phyloP scores from a whole-genome alignment of 2,797 vertebrate species.

The Coluber constrictor region DNA sequence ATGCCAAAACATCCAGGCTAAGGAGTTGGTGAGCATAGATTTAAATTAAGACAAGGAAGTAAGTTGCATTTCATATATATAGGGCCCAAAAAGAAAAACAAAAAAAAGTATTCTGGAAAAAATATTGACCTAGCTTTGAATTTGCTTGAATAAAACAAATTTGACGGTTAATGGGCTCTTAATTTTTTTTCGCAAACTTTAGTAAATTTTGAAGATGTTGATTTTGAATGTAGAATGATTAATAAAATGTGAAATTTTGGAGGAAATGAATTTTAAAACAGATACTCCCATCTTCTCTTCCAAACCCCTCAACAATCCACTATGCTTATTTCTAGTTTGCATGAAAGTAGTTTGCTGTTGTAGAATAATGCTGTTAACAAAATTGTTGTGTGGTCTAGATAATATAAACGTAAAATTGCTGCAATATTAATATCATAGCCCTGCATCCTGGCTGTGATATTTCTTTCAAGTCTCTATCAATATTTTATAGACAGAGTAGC shows the following conservation, averaged over 20 bases:
- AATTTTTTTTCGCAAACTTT: background rate
- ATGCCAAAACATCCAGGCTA: background rate
- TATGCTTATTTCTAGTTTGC: background rate
- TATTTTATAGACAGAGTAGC: background rate
- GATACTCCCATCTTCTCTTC: background rate
- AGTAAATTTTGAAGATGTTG: background rate
- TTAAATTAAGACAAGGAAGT: background rate
- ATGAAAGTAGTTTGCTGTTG: background rate
- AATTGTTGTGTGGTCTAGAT: background rate
- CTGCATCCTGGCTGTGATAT: background rate
- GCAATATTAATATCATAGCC: background rate
- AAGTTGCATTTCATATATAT: background rate
- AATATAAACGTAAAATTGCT: background rate
- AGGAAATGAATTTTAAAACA: background rate
- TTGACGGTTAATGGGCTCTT: background rate
- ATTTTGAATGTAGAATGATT: background rate
- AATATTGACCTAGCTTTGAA: background rate
- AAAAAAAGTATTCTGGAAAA: background rate
- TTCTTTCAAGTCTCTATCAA: background rate
- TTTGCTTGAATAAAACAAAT: background rate
- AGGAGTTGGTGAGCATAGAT: too few relatives aligned
- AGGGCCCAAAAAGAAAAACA: background rate
- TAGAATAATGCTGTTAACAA: background rate
- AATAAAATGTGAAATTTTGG: background rate
- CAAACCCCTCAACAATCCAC: background rate